phyloP scores from a whole-genome alignment of 2,113 vertebrate species.

The Microtus montanus region DNA sequence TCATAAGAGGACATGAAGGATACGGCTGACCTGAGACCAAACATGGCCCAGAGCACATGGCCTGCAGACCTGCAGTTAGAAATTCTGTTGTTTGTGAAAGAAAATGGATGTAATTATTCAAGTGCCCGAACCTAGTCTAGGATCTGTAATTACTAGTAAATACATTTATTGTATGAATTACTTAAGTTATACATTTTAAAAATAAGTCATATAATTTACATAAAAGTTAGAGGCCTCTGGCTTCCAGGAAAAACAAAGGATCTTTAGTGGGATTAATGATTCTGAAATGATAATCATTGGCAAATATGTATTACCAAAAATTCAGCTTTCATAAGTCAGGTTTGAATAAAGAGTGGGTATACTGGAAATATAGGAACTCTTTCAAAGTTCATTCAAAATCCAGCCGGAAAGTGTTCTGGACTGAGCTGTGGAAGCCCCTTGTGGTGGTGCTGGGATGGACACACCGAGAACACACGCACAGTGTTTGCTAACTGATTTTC shows the following conservation, averaged over 20 bases:
- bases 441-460: neutral
- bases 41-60: neutral
- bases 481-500: neutral
- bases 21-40: neutral
- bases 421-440: neutral
- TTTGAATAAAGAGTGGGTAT: constrained; percentile 25
- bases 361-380: neutral
- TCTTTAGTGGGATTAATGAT: too few species aligned
- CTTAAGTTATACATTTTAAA: constrained; percentile 4
- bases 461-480: neutral
- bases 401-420: neutral
- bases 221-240: neutral
- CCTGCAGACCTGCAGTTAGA: neutral
- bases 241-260: too few species aligned
- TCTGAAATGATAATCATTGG: neutral
- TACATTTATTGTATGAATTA: constrained; percentile 32
- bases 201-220: neutral
- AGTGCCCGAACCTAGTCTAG: neutral
- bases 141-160: constrained; percentile 19
- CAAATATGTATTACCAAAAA: neutral
- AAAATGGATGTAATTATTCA: neutral
- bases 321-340: neutral
- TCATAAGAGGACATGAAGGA: neutral
- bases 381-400: constrained; percentile 22
- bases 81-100: constrained; percentile 5